Percentiles rank a stretch among this genome's conserved stretches.
Evolutionary conservation across 2,888 invertebrate genomes (phyloP).

Genomic region (Octodonta nipae): DNA sequence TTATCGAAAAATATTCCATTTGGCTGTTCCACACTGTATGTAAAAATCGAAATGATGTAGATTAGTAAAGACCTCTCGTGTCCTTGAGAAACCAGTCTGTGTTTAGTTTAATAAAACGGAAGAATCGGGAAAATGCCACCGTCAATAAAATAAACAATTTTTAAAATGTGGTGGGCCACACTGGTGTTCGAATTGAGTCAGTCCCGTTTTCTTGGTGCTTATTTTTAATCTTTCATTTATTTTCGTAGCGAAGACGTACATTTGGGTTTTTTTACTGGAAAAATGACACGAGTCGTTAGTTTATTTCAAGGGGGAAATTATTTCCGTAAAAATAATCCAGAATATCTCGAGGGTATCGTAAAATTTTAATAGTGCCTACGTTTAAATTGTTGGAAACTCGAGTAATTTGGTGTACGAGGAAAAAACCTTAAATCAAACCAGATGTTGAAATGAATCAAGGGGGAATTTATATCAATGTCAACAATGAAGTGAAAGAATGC

Average conservation of each 20-base stretch:
- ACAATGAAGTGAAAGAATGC: too few relatives aligned
- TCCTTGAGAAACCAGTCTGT: slow-evolving; percentile 13
- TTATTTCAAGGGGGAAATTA: neutral
- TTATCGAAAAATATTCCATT: too few relatives aligned
- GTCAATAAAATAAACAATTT: slow-evolving; percentile 28
- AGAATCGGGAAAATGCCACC: slow-evolving; percentile 27
- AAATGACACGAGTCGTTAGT: too few relatives aligned
- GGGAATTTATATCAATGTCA: too few relatives aligned
- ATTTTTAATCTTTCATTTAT: slow-evolving; percentile 6
- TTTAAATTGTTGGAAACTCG: neutral
- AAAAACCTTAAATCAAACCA: slow-evolving; percentile 1
- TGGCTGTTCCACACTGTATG: too few relatives aligned
- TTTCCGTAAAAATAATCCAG: slow-evolving; percentile 2
- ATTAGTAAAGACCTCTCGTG: too few relatives aligned
- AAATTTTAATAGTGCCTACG: slow-evolving; percentile 1
- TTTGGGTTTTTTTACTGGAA: too few relatives aligned
- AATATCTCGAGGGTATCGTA: neutral
- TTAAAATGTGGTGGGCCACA: slow-evolving; percentile 22
- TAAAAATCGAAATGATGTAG: too few relatives aligned
- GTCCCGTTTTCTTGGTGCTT: slow-evolving; percentile 1
- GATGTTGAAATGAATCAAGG: slow-evolving; percentile 2
- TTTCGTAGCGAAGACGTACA: too few relatives aligned
- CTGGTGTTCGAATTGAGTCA: slow-evolving; percentile 19
- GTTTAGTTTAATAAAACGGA: slow-evolving; percentile 21
- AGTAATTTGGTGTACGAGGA: too few relatives aligned